Conservation (phyloP, 2,797 vertebrate species). For the Chaenodraco wilsoni region DNA sequence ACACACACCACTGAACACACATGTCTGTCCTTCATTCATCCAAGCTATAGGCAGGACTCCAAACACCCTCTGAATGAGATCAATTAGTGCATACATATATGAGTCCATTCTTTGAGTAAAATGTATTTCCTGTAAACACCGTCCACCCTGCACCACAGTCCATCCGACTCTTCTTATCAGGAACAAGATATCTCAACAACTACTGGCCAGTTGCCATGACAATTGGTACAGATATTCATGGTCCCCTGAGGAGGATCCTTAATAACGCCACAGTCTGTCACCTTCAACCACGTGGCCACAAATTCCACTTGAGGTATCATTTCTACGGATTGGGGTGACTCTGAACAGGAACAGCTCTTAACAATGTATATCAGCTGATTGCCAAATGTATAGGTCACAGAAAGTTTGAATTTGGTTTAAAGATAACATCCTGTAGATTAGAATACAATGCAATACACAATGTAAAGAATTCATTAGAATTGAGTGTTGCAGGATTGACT, state of each 20-base stretch:
- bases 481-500: too few species aligned
- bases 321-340: too few species aligned
- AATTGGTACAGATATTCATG: background rate
- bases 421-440: too few species aligned
- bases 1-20: background rate
- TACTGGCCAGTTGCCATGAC: too few species aligned
- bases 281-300: background rate
- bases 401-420: too few species aligned
- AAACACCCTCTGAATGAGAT: background rate
- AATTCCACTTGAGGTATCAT: too few species aligned
- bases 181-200: too few species aligned
- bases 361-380: background rate
- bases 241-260: background rate
- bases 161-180: too few species aligned
- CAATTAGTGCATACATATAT: background rate
- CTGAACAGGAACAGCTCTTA: background rate
- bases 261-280: background rate
- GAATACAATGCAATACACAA: too few species aligned
- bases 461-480: too few species aligned
- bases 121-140: background rate
- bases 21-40: constrained; percentile 7
- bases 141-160: background rate
- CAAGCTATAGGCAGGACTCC: background rate
- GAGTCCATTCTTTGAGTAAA: background rate
- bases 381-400: too few species aligned